phyloP scores from a whole-genome alignment of 2,888 invertebrate genomes.

The Clivina fossor region DNA sequence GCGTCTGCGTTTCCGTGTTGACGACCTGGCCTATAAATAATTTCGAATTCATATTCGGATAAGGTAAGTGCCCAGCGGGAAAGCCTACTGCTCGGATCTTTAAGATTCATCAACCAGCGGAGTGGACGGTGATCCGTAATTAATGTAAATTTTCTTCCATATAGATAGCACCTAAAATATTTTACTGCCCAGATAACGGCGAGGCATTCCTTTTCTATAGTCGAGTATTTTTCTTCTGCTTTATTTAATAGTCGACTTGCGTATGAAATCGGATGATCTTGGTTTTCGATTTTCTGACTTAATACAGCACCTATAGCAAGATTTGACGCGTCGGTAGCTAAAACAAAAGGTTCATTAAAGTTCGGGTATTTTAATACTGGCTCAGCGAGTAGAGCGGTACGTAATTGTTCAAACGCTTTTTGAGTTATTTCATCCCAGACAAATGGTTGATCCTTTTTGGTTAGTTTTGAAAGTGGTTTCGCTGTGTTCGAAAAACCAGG shows the following conservation, averaged over 20 bases:
- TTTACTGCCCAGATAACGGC: constrained; percentile 39
- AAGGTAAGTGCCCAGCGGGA: constrained; percentile 35
- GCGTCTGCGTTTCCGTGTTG: constrained; percentile 15
- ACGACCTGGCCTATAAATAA: constrained; percentile 11
- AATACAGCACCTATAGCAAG: constrained; percentile 9
- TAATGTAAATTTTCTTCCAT: constrained; percentile 39
- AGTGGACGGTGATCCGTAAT: constrained; percentile 41
- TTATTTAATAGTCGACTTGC: constrained; percentile 37
- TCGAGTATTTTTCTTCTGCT: constrained; percentile 37
- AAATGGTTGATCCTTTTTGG: constrained; percentile 10
- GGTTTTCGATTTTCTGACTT: constrained; percentile 4
- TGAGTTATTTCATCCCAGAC: neutral
- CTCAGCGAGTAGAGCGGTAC: neutral
- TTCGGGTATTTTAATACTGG: constrained; percentile 12
- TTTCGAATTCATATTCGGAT: constrained; percentile 14
- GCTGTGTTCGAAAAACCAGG: constrained; percentile 36
- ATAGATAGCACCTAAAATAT: constrained; percentile 41
- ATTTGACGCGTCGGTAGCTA: constrained; percentile 18
- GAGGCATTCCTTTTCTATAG: constrained; percentile 40
- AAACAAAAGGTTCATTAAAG: constrained; percentile 15
- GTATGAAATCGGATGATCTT: constrained; percentile 36
- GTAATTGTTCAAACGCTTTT: constrained; percentile 11
- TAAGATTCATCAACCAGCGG: constrained; percentile 34
- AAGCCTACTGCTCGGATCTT: constrained; percentile 37
- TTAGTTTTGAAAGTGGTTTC: constrained; percentile 29